Evolutionary conservation across 2,113 vertebrate genomes (phyloP), one percentile per base, ranked within the genome.

Genomic region (Scortum barcoo): DNA sequence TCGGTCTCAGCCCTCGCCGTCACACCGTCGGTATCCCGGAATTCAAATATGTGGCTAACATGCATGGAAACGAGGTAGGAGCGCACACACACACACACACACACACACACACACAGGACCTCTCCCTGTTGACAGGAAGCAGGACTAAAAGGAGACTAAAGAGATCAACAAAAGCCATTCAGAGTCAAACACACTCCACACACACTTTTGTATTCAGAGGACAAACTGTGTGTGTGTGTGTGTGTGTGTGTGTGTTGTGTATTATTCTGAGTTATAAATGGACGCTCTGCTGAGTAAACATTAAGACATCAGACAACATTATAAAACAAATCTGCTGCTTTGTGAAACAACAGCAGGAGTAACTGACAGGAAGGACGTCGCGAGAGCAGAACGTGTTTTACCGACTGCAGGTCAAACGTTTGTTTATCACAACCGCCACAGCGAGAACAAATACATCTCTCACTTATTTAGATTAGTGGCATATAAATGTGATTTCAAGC

Each of bases 31-130:
- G 97, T 86, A 96, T 97, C 94, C 97, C 97, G 4, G 97, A 98
- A 78, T 97, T 98, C 93, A 98, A 98, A 91, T 98, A 98, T 81
- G 95, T 98, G 94, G 97, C 91, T 44, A 98, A 98, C 91, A 98
- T 98, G 96, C 97, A 98, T 87, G 97, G 97, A 85, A 96, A 98
- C 85, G 97, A 98, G 97, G 97, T 98, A 95, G 36, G 48, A 7
- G 74, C 74, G 80, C 58, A 68, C 74, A 80, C 68, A 74, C 74
- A 73, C 74, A 57, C 83, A 68, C 72, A 74, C 40, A 77, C 33
- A 81, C 74, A 76, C 67, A 76, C 68, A 68, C 72, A 61, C 63
- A 46, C 28, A 12, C 46, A 74, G 46, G 70, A 62, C 76, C 76
- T 69, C 76, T 86, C 78, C 86, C 78, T 67, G 67, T 48, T 53